Base-by-base conservation (phyloP, 2,888 invertebrate genomes). In the Oscheius sp. region DNA sequence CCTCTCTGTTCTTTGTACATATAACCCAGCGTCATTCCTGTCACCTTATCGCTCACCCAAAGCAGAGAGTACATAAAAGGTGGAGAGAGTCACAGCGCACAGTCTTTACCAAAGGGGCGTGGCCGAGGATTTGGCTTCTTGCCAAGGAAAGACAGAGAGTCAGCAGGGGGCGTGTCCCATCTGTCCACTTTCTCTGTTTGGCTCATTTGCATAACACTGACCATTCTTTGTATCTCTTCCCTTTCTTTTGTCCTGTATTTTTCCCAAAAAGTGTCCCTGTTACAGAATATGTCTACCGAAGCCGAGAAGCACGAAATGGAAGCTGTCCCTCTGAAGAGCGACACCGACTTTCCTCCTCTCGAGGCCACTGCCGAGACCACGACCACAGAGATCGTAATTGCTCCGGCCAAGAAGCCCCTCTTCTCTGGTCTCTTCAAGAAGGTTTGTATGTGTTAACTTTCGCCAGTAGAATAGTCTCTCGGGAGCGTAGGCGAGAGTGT, bases 321-420 rank as follows among this genome's bases (percentile, higher is more conserved):
- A 77, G 79, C 82, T 70, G 80, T 84, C 35, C 87, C 86, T 33
- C 82, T 87, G 21, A 87, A 86, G 78, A 73, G 76, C 55, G 84
- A 85, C 74, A 81, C 82, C 11, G 76, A 83, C 47, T 75, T 80
- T 21, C 77, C 78, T 2, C 79, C 79, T 47, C 70, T 51, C 1
- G 84, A 79, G 62, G 74, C 72, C 10, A 50, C 75, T 3, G 68
- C 77, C 2, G 59, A 60, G 59, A 66, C 76, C n/a, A 47, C 65
- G 21, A 29, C 65, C n/a, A 47, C 66, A 11, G 63, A 60, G 11
- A 47, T 47, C 47, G 53, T 53, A 7, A 60, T 53, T 48, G 65
- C 32, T 13, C 70, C 66, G 11, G 73, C 75, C 35, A 77, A 76
- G 72, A 55, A 68, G 68, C 68, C 53, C 5, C 33, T 33, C 37